These are phyloP conservation scores for Myotis pilosus DNA, from an alignment of 2,797 vertebrate species.

Conservation along the genomic window DNA sequence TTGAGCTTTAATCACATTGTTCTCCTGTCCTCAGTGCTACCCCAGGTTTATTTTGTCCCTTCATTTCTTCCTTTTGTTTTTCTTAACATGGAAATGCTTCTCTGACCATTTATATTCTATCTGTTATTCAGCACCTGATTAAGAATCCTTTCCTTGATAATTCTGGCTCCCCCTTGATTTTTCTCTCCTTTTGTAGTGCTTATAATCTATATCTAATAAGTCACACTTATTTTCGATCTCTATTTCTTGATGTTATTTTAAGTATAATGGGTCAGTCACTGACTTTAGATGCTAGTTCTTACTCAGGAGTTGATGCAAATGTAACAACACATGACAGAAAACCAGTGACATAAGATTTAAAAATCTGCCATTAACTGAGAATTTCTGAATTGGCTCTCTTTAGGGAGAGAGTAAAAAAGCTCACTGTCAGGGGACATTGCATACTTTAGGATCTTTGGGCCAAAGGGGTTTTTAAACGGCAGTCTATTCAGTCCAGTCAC, in stretches of 20 bases:
- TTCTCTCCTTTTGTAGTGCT: background rate
- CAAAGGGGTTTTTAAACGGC: background rate
- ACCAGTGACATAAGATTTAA: background rate
- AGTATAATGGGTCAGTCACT: background rate
- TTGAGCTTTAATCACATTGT: background rate
- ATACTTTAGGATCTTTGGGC: background rate
- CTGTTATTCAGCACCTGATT: background rate
- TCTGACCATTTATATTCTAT: background rate
- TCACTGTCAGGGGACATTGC: background rate
- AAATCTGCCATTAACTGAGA: background rate
- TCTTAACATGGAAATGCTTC: constrained; percentile 17
- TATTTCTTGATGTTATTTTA: constrained; percentile 35
- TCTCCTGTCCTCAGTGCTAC: background rate
- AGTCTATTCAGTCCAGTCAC: background rate
- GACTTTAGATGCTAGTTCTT: background rate
- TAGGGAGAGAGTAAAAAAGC: background rate
- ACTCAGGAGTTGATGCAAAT: background rate
- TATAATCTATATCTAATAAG: background rate
- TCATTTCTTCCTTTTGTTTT: background rate
- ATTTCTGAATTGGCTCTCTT: constrained; percentile 48
- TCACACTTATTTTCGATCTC: constrained; percentile 25
- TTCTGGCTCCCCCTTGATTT: background rate
- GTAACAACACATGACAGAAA: constrained; percentile 32
- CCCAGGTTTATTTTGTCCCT: background rate
- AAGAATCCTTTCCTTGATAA: constrained; percentile 18